A percentile compares a stretch with the other conserved stretches of the same genome.
Conservation (phyloP, 2,888 invertebrate genomes). For the Petrophora chlorosata region DNA sequence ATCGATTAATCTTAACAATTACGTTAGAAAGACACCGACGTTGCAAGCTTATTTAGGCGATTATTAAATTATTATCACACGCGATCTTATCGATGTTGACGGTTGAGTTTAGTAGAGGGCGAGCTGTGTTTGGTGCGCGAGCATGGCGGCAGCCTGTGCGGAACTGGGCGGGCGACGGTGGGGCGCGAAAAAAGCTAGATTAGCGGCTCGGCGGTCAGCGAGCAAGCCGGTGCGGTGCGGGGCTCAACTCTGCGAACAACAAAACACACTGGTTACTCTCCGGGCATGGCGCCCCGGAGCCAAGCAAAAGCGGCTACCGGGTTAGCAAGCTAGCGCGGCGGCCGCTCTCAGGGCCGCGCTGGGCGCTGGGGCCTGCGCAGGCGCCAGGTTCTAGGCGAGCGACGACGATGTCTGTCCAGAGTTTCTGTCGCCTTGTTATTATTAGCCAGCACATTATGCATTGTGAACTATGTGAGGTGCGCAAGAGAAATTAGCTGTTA, state of each 20-base stretch:
- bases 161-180: conserved; percentile 75
- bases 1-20: conserved; percentile 75
- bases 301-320: conserved; percentile 83
- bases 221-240: conserved; percentile 82
- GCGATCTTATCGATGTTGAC: conserved; percentile 82
- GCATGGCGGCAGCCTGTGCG: conserved; percentile 78
- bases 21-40: conserved; percentile 82
- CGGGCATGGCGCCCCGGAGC: conserved; percentile 77
- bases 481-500: conserved; percentile 57
- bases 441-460: conserved; percentile 57
- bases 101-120: conserved; percentile 80
- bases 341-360: conserved; percentile 65
- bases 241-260: conserved; percentile 84
- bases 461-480: conserved; percentile 53
- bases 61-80: conserved; percentile 81
- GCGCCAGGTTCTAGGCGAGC: conserved; percentile 55
- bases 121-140: conserved; percentile 81
- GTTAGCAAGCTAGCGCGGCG: conserved; percentile 76
- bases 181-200: conserved; percentile 82
- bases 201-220: conserved; percentile 83
- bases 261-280: conserved; percentile 83
- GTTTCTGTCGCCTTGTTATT: conserved; percentile 52
- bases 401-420: conserved; percentile 42
- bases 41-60: conserved; percentile 82
- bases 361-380: conserved; percentile 40